These are phyloP conservation scores for Tauraco erythrolophus DNA, from an alignment of 2,113 vertebrate species.

Conservation along the genomic window DNA sequence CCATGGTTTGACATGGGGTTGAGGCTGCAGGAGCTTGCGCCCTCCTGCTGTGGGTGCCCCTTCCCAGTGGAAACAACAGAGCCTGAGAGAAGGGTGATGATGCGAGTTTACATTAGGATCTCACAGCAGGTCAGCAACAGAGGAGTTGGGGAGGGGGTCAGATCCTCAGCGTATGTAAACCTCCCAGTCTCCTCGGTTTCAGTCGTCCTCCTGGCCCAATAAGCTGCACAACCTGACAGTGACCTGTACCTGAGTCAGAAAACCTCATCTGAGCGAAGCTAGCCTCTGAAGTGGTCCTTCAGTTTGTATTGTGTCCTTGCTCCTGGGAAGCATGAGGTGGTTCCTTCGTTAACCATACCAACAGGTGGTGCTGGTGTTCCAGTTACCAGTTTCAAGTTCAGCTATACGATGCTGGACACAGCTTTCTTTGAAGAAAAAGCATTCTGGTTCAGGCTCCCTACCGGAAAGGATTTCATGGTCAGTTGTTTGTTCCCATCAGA, in stretches of 20 bases:
- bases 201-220: neutral
- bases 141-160: neutral
- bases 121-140: neutral
- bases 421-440: neutral
- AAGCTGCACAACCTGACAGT: neutral
- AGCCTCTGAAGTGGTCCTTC: neutral
- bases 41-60: neutral
- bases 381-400: neutral
- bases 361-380: constrained; percentile 19
- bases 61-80: neutral
- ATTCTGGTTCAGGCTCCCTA: neutral
- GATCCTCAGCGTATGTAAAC: neutral
- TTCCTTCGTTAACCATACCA: neutral
- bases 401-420: neutral
- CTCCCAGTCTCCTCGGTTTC: neutral
- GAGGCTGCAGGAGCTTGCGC: neutral
- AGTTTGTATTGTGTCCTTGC: neutral
- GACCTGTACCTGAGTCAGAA: neutral
- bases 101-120: neutral
- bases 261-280: neutral
- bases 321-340: neutral
- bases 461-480: rapidly evolving
- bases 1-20: neutral
- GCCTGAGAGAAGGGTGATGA: neutral
- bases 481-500: neutral